These are phyloP conservation scores for Eurystomus glaucurus DNA, from an alignment of 2,797 vertebrate species.

Conservation along the genomic window DNA sequence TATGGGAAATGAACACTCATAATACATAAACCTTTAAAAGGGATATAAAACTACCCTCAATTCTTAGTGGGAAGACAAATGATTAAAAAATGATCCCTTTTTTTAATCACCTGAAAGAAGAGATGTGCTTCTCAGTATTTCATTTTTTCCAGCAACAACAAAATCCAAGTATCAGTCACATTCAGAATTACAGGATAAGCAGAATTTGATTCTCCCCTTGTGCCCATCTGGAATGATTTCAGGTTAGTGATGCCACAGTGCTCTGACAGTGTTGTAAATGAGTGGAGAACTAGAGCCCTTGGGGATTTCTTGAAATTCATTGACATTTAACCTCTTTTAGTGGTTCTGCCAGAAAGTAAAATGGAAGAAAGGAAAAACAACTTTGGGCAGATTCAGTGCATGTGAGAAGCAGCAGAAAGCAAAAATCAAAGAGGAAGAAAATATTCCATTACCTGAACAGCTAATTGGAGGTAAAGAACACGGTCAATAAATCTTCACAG, in stretches of 20 bases:
- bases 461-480: background rate
- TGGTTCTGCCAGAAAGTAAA: background rate
- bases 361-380: background rate
- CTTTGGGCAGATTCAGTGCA: background rate
- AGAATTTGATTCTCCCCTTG: slow-evolving; percentile 3
- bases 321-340: background rate
- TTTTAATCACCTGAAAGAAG: background rate
- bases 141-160: background rate
- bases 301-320: background rate
- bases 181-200: background rate
- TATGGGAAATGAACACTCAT: background rate
- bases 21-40: background rate
- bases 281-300: background rate
- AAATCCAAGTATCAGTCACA: background rate
- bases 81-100: accelerated
- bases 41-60: background rate
- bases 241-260: background rate
- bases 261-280: background rate
- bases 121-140: background rate
- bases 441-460: background rate
- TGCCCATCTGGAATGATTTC: background rate
- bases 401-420: background rate
- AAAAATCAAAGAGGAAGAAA: background rate
- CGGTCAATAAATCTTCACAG: background rate
- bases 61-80: background rate